Conservation (phyloP, 2,888 invertebrate species). For the Brachypalpus laphriformis region DNA sequence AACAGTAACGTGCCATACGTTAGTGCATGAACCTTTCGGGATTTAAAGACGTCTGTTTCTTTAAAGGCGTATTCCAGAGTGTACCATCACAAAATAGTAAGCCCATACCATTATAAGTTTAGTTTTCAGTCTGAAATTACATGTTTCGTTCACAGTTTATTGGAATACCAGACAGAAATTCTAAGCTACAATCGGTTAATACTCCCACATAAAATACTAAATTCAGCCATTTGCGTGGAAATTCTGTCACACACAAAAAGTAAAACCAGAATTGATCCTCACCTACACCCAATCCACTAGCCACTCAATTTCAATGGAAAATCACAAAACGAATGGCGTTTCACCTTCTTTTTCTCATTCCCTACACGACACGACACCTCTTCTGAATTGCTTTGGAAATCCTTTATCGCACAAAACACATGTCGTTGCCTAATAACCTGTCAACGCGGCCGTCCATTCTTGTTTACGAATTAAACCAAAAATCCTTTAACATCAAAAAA, state of each 20-base stretch:
- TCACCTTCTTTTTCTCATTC: neutral
- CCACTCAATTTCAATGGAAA: neutral
- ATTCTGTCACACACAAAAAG: conserved; percentile 4
- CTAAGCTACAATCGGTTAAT: conserved; percentile 5
- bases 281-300: neutral
- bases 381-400: conserved; percentile 15
- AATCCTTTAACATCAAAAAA: conserved; percentile 59
- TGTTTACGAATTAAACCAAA: conserved; percentile 57
- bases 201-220: neutral
- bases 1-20: no score
- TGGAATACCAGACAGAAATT: conserved; percentile 8
- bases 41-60: neutral
- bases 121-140: neutral
- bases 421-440: conserved; percentile 68
- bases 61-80: neutral
- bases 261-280: neutral
- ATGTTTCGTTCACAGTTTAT: neutral
- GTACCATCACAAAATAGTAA: no score
- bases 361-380: neutral
- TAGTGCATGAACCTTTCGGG: neutral
- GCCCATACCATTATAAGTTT: no score
- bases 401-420: conserved; percentile 55
- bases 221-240: conserved; percentile 1
- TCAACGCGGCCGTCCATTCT: conserved; percentile 62
- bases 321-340: neutral